Conservation (phyloP, 2,113 vertebrate genomes). For the Syrmaticus mikado region DNA sequence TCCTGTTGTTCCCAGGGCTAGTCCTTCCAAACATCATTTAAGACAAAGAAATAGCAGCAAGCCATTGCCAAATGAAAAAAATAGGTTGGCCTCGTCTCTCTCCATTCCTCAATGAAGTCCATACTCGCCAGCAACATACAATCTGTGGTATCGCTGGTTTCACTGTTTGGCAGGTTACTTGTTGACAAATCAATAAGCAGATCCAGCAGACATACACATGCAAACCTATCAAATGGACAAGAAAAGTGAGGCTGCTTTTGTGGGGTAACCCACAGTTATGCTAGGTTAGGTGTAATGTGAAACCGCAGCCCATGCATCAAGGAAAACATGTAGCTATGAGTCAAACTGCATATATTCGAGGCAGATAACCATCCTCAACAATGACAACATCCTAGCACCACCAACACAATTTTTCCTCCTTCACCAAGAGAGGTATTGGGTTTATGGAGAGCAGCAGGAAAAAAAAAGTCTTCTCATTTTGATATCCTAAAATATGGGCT, state of each 20-base stretch:
- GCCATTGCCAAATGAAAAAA: background rate
- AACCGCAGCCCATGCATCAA: background rate
- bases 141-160: background rate
- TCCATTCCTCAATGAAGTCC: background rate
- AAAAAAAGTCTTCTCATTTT: background rate
- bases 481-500: background rate
- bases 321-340: background rate
- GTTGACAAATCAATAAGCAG: background rate
- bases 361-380: background rate
- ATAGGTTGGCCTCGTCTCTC: background rate
- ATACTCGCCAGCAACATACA: background rate
- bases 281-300: background rate
- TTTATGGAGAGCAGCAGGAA: background rate
- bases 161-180: background rate
- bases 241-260: background rate
- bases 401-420: background rate
- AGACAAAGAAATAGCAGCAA: background rate
- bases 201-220: background rate
- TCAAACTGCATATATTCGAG: rapidly evolving
- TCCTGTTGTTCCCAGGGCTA: background rate
- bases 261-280: background rate
- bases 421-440: background rate
- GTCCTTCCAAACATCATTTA: background rate
- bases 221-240: background rate
- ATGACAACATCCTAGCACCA: background rate